Evolutionary conservation across 1,140 invertebrate species (phyloP).

Genomic region (Neodiprion lecontei): DNA sequence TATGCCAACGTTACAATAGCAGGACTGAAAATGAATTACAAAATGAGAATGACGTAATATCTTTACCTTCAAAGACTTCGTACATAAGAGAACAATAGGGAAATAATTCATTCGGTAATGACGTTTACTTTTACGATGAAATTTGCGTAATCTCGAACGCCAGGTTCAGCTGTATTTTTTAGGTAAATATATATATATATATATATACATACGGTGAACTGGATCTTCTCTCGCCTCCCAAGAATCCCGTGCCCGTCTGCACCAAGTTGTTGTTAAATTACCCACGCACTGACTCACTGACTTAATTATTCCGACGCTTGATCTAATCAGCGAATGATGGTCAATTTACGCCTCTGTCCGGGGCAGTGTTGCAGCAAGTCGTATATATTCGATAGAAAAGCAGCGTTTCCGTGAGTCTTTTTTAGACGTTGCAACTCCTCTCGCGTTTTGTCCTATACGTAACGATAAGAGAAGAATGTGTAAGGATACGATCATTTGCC

Average conservation of each 20-base stretch:
- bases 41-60: not conserved
- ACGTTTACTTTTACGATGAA: not conserved
- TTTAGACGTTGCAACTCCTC: too few relatives aligned
- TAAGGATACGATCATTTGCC: too few relatives aligned
- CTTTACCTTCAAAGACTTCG: not conserved
- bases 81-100: not conserved
- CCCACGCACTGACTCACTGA: constrained; percentile 4
- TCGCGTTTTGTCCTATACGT: too few relatives aligned
- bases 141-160: not conserved
- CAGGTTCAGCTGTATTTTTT: not conserved
- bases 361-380: too few relatives aligned
- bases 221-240: not conserved
- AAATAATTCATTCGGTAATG: not conserved
- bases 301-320: not conserved
- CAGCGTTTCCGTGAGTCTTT: too few relatives aligned
- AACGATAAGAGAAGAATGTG: too few relatives aligned
- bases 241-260: not conserved
- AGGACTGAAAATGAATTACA: not conserved
- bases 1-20: not conserved
- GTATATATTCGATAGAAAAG: too few relatives aligned
- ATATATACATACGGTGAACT: not conserved
- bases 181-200: too few relatives aligned
- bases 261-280: not conserved
- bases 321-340: not conserved
- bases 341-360: not conserved